Base-by-base conservation (phyloP, 2,113 vertebrate genomes). In the Carlito syrichta region DNA sequence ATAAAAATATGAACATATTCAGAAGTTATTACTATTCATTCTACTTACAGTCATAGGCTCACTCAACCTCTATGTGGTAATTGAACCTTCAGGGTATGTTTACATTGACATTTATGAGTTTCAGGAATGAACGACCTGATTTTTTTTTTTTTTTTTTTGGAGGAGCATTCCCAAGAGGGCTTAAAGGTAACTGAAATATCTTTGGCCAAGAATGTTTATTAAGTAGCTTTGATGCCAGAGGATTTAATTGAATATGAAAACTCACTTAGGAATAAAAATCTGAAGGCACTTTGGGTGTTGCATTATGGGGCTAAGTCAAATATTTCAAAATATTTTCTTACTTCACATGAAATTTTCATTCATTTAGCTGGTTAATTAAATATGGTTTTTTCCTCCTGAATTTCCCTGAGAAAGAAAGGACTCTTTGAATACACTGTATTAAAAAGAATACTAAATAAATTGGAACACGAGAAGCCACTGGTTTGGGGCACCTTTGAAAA, bases 1-100 rank as follows among this genome's bases (percentile, higher is more conserved):
- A 81, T 90, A 96, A 97, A 97, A 98, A 96, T 98, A 92, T 82
- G 58, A 97, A 98, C 81, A 40, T 96, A 97, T 97, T 98, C 95
- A 97, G 91, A 97, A 98, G 48, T 97, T 97, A 97, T 97, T 98
- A 89, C 85, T 96, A 69, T 62, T 96, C 89, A 97, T 98, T 88
- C 73, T 98, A 89, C 86, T 98, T 97, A 91, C 69, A 98, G 58
- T 97, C 92, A 95, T 63, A 89, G 5, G 38, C 93, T 98, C 91
- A 66, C 94, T 96, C 95, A 97, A 92, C 63, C 78, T 97, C 58
- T 74, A 81, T 92, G 50, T 97, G 97, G 98, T 97, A 97, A 98
- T 97, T 98, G 86, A 96, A 78, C 40, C 48, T 97, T 98, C 93
- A 52, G 43, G 86, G 54, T 66, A 12, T 95, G 69, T 97, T 98